Evolutionary conservation across 2,888 invertebrate genomes (phyloP).

Genomic region (Erpobdella octoculata): DNA sequence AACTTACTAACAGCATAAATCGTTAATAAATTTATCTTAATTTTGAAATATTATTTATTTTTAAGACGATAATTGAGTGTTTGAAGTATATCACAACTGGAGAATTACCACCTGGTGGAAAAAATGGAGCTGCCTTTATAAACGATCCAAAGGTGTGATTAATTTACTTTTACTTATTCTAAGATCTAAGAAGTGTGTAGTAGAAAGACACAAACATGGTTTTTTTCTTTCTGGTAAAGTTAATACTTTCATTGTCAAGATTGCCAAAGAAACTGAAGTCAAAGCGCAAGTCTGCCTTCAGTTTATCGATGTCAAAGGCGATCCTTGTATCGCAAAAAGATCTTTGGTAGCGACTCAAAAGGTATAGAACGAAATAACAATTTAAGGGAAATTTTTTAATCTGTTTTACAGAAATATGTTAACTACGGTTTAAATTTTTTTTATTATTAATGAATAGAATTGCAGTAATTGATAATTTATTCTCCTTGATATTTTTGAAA

Average conservation of each 20-base stretch:
- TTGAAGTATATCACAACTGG: conserved; percentile 85
- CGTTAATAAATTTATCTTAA: too few species aligned
- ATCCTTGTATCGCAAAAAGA: conserved; percentile 30
- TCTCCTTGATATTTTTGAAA: conserved; percentile 4
- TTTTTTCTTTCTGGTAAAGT: neutral
- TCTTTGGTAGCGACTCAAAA: conserved; percentile 35
- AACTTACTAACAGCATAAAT: too few species aligned
- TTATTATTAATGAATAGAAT: neutral
- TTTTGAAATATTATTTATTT: conserved; percentile 9
- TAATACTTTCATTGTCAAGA: conserved; percentile 44
- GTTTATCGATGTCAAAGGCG: conserved; percentile 56
- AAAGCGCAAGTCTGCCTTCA: conserved; percentile 56
- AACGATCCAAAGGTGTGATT: conserved; percentile 71
- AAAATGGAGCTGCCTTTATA: conserved; percentile 66
- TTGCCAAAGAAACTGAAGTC: conserved; percentile 60
- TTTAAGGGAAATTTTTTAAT: neutral
- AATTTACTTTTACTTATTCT: neutral
- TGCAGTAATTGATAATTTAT: neutral
- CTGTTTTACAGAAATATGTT: neutral
- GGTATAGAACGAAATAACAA: conserved; percentile 15
- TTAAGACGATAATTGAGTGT: conserved; percentile 83
- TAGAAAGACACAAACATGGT: neutral
- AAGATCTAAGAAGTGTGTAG: too few species aligned
- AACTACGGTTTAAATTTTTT: conserved; percentile 1
- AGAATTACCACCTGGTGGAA: conserved; percentile 73